A percentile compares a stretch with the other conserved stretches of the same genome.
Evolutionary conservation across 2,797 vertebrate species (phyloP).

Genomic region (Poecilia velifera): DNA sequence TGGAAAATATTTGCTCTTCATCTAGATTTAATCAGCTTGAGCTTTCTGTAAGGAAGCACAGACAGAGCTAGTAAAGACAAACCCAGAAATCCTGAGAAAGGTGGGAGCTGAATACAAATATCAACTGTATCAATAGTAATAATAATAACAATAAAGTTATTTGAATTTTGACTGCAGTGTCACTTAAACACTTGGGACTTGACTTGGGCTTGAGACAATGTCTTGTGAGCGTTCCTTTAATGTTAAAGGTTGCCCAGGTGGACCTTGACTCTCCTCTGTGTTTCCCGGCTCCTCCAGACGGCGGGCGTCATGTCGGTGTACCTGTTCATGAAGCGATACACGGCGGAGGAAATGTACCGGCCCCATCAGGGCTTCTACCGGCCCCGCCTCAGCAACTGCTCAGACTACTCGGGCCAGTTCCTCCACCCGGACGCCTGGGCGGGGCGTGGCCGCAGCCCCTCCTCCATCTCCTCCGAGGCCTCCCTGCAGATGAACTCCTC

Average conservation of each 20-base stretch:
- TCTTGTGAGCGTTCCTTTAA: neutral
- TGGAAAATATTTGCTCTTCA: neutral
- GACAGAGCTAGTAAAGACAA: neutral
- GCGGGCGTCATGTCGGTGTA: constrained; percentile 94
- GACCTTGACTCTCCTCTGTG: neutral
- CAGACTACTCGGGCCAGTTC: constrained; percentile 91
- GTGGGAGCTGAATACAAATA: neutral
- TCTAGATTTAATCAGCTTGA: neutral
- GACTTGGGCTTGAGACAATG: no score
- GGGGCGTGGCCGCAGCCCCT: constrained; percentile 85
- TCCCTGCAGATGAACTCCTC: constrained; percentile 91
- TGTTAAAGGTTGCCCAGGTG: neutral
- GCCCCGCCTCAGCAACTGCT: constrained; percentile 92
- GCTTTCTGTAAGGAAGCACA: neutral
- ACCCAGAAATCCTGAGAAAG: no score
- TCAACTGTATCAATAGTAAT: neutral
- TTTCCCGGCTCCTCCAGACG: constrained; percentile 67
- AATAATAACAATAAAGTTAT: no score
- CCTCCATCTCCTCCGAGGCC: constrained; percentile 89
- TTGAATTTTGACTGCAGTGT: no score
- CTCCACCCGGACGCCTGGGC: constrained; percentile 89
- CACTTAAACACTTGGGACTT: no score
- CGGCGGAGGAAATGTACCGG: constrained; percentile 88
- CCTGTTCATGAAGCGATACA: constrained; percentile 95
- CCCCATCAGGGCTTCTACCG: constrained; percentile 88